A percentile compares a stretch with the other conserved stretches of the same genome.
These are phyloP conservation scores for Gymnogyps californianus DNA, from an alignment of 2,113 vertebrate genomes.

Conservation along the genomic window DNA sequence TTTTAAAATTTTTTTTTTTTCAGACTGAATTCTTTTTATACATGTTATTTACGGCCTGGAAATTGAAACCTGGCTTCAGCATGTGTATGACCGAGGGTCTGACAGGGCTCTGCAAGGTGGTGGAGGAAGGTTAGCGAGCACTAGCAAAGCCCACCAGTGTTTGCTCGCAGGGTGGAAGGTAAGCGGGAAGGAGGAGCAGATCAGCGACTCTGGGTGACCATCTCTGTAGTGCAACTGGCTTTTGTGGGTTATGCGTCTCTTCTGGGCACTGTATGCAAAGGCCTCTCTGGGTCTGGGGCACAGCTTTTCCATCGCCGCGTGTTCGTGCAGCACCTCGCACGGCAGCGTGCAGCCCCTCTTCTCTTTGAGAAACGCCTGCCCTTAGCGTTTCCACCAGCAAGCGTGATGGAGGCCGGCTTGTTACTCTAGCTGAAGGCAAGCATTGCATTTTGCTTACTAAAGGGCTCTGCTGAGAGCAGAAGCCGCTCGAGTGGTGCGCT, in stretches of 20 bases:
- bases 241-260: background rate
- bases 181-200: background rate
- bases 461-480: background rate
- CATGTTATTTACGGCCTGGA: background rate
- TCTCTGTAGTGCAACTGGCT: background rate
- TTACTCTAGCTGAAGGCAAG: background rate
- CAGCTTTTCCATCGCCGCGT: background rate
- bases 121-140: background rate
- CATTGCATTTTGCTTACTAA: background rate
- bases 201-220: background rate
- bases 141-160: background rate
- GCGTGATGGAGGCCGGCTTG: too few species aligned
- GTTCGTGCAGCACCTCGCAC: too few species aligned
- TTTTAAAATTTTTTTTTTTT: background rate
- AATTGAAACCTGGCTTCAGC: background rate
- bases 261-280: background rate
- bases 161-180: background rate
- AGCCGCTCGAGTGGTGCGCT: fast-evolving
- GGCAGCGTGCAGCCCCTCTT: background rate
- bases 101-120: fast-evolving
- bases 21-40: background rate
- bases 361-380: background rate
- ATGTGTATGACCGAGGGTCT: background rate
- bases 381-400: background rate
- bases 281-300: background rate